Conservation (phyloP, 2,888 invertebrate genomes). For the Oasisia sp. region DNA sequence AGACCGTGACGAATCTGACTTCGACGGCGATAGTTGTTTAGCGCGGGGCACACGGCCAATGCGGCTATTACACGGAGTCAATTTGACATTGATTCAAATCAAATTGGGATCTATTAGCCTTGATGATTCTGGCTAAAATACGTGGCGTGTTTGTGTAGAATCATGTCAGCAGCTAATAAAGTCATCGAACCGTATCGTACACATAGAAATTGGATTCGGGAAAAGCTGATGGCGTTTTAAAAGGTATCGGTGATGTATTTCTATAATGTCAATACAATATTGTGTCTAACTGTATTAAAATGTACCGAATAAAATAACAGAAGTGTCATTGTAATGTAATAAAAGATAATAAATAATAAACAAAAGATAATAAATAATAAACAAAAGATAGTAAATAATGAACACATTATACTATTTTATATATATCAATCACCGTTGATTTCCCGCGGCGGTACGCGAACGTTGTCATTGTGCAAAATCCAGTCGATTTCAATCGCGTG, state of each 20-base stretch:
- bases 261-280: not conserved
- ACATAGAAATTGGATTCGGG: not conserved
- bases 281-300: not conserved
- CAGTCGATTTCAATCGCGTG: not conserved
- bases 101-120: not conserved
- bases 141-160: not conserved
- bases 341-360: not conserved
- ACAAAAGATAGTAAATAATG: not conserved
- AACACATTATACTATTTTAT: not conserved
- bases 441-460: not conserved
- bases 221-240: not conserved
- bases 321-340: not conserved
- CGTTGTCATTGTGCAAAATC: not conserved
- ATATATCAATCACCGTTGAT: not conserved
- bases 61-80: not conserved
- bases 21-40: not conserved
- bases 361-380: not conserved
- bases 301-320: not conserved
- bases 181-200: not conserved
- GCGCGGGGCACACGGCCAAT: not conserved
- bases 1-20: not conserved
- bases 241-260: not conserved
- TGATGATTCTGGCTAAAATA: not conserved
- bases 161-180: not conserved
- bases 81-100: constrained; percentile 11